These are phyloP conservation scores for Bettongia penicillata DNA, from an alignment of 2,113 vertebrate species.

Conservation along the genomic window DNA sequence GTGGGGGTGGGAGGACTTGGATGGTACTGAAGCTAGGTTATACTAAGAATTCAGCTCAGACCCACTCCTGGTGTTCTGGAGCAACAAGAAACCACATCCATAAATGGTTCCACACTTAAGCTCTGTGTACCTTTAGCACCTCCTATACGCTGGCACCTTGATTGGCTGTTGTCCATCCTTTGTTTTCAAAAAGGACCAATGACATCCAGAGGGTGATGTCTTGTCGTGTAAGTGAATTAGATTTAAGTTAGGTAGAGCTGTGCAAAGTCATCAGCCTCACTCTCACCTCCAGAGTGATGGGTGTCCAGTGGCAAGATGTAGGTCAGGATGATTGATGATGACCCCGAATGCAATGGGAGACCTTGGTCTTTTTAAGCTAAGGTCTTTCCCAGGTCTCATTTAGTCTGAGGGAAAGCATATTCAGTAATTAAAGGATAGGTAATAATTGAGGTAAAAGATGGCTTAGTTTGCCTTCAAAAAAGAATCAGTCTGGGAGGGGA, in stretches of 20 bases:
- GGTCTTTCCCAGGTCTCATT: too few relatives aligned
- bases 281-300: neutral
- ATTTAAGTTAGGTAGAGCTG: neutral
- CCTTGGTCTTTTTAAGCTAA: neutral
- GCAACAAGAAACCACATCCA: neutral
- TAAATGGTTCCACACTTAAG: constrained; percentile 14
- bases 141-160: neutral
- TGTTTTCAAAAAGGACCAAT: neutral
- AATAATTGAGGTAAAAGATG: neutral
- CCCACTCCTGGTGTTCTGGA: constrained; percentile 7
- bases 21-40: neutral
- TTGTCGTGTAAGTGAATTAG: neutral
- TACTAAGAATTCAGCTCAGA: constrained; percentile 4
- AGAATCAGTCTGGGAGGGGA: neutral
- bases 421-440: neutral
- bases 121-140: neutral
- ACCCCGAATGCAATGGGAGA: neutral
- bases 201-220: neutral
- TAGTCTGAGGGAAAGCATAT: neutral
- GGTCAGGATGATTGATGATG: too few relatives aligned
- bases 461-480: neutral
- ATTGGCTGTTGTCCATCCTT: neutral
- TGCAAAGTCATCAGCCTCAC: neutral
- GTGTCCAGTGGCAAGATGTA: neutral
- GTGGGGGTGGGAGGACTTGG: neutral